These are phyloP conservation scores for Gallirallus australis DNA, from an alignment of 2,797 vertebrate species.

Conservation along the genomic window DNA sequence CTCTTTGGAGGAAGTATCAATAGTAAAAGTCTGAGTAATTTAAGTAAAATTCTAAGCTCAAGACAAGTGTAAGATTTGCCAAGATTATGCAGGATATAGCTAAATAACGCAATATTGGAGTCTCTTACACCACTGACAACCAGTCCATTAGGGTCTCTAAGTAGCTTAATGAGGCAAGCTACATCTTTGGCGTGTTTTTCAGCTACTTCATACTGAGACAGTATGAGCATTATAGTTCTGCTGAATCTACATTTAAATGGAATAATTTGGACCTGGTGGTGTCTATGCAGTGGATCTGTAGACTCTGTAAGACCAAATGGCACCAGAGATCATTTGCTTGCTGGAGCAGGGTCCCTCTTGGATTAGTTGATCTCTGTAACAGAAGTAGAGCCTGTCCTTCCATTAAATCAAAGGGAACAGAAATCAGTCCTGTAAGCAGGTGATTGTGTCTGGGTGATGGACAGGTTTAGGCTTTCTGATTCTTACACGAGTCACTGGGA, in stretches of 20 bases:
- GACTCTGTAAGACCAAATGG: neutral
- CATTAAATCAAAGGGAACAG: conserved; percentile 37
- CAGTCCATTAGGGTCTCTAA: neutral
- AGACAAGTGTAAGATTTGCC: neutral
- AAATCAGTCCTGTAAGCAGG: conserved; percentile 13
- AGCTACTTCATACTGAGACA: neutral
- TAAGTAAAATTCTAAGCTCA: neutral
- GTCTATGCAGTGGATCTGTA: neutral
- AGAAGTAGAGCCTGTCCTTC: neutral
- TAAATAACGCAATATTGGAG: neutral
- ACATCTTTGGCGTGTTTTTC: neutral
- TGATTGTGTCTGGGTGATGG: conserved; percentile 29
- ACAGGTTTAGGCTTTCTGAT: conserved; percentile 18
- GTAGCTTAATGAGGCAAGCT: neutral
- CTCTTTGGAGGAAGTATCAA: neutral
- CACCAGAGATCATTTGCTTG: neutral
- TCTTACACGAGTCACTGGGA: neutral
- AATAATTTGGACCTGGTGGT: neutral
- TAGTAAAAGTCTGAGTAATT: neutral
- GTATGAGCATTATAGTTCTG: neutral
- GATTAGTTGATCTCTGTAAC: conserved; percentile 2
- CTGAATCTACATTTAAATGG: neutral
- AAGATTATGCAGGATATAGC: neutral
- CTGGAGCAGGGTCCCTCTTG: neutral
- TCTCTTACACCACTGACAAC: neutral